Evolutionary conservation across 2,888 invertebrate genomes (phyloP).

Genomic region (Bellardia pandia): DNA sequence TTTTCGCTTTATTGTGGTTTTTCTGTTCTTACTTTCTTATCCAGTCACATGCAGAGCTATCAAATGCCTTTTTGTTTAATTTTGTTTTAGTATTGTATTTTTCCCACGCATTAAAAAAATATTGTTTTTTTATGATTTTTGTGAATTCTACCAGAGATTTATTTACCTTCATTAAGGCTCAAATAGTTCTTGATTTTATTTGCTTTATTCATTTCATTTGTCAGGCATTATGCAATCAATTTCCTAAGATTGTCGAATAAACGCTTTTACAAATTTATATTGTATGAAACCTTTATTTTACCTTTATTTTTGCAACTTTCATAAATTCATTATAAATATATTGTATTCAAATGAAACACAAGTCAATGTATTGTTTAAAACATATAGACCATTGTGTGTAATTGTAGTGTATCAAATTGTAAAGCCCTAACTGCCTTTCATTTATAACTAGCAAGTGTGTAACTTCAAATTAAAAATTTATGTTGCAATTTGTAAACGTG

Average conservation of each 20-base stretch:
- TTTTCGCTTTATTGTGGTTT: not conserved
- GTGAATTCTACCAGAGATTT: not conserved
- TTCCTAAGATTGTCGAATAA: too few species aligned
- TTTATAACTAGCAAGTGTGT: not conserved
- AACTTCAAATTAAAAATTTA: constrained; percentile 7
- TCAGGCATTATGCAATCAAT: too few species aligned
- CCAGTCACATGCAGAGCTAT: not conserved
- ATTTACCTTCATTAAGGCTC: not conserved
- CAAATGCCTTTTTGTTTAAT: not conserved
- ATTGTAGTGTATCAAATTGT: not conserved
- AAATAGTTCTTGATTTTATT: not conserved
- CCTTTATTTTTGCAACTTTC: too few species aligned
- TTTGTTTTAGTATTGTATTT: not conserved
- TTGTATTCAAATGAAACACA: not conserved
- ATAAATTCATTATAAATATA: too few species aligned
- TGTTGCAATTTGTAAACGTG: constrained; percentile 13
- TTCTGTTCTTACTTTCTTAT: not conserved
- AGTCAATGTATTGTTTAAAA: not conserved
- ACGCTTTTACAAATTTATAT: too few species aligned
- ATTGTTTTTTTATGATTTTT: not conserved
- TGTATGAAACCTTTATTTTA: too few species aligned
- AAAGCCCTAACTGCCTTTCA: not conserved
- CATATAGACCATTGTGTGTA: not conserved
- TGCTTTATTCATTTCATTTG: too few species aligned
- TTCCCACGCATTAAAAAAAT: not conserved